Conservation (phyloP, 2,888 invertebrate species). For the Reticulitermes lucifugus region DNA sequence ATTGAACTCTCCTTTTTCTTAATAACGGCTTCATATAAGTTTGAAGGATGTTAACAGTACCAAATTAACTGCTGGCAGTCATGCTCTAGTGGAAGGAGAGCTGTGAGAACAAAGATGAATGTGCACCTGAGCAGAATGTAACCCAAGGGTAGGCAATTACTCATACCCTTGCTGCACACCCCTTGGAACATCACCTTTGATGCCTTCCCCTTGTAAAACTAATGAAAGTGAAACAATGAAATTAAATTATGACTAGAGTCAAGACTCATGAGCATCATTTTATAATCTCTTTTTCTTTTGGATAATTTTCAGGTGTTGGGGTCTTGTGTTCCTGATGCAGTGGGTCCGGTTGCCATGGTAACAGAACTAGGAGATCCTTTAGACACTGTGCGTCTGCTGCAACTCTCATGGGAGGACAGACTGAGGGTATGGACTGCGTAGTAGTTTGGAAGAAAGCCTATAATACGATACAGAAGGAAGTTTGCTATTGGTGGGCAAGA, state of each 20-base stretch:
- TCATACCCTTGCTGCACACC: neutral
- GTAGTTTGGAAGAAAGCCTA: neutral
- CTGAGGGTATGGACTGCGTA: constrained; percentile 60
- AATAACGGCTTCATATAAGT: neutral
- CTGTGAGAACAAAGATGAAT: constrained; percentile 16
- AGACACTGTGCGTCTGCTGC: constrained; percentile 63
- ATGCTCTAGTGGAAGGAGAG: neutral
- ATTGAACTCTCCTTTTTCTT: neutral
- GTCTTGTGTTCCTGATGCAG: constrained; percentile 61
- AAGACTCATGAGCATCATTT: constrained; percentile 11
- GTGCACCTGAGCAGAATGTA: constrained; percentile 24
- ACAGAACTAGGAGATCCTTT: constrained; percentile 65
- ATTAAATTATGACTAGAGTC: constrained; percentile 18
- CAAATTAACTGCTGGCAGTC: neutral
- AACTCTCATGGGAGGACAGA: constrained; percentile 65
- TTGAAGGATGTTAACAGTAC: constrained; percentile 2
- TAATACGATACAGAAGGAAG: neutral
- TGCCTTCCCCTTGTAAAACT: constrained; percentile 23
- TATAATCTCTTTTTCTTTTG: neutral
- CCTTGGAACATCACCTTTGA: constrained; percentile 27
- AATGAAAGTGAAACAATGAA: constrained; percentile 39
- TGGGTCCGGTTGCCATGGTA: constrained; percentile 58
- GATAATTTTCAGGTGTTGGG: constrained; percentile 61
- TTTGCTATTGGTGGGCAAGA: too few species aligned
- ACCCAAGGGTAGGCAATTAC: constrained; percentile 29